Evolutionary conservation across 1,140 invertebrate genomes (phyloP), one percentile per base, ranked within the genome.

Genomic region (Aphidius ervi): DNA sequence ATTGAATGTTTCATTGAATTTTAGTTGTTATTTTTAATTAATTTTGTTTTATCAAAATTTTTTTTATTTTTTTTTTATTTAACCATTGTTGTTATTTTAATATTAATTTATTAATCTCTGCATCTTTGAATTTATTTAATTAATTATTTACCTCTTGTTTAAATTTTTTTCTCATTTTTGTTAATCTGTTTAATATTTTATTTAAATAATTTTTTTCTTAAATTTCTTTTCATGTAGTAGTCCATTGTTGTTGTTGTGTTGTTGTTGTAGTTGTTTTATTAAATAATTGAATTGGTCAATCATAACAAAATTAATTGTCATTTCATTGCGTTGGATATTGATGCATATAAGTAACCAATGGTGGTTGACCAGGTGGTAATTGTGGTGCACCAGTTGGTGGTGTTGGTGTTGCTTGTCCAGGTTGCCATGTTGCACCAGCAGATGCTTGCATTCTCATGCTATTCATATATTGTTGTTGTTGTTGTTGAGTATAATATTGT

Each of bases 311-410:
- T 45, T 45, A 47, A 55, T 41, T 48, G 43, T 23, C 47, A 65
- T 77, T 81, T 86, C 85, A 88, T 85, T 88, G 87, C 69, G 87
- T 85, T 71, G 88, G 89, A 74, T 89, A 91, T 76, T 91, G 89
- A 70, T 88, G 88, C 84, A 90, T 88, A 67, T 87, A 86, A 71
- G 85, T 82, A 74, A 90, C 88, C 87, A 91, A 87, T 63, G 87
- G 84, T 45, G 85, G 85, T 68, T 84, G 85, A 68, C 84, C 77
- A 56, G 77, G 76, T 4, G 78, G 77, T 49, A 74, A 80, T 68
- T 77, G 77, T 61, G 71, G 81, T 74, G 74, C 81, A n/a, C 81
- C 77, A 60, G 82, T 80, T 10, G 74, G 76, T 23, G 77, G 79
- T 53, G 77, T 72, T 5, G 76, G 71, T 23, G 79, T 76, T 52